Evolutionary conservation across 2,113 vertebrate species (phyloP).

Genomic region (Opisthocomus hoazin): DNA sequence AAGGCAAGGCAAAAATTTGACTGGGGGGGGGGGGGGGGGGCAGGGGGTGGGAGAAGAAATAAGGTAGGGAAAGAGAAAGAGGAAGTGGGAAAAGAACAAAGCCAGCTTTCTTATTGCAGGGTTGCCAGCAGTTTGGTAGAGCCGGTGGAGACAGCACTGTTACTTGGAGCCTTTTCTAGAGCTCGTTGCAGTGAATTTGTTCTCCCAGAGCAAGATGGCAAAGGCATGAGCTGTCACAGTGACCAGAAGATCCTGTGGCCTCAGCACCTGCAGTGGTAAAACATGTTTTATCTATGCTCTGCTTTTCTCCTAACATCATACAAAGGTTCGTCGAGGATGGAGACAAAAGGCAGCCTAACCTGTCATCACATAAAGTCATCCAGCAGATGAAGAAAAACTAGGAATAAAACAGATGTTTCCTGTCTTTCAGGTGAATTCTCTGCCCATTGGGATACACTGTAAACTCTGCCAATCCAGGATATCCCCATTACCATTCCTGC

Average conservation of each 20-base stretch:
- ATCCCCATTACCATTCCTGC: not conserved
- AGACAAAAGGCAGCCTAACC: not conserved
- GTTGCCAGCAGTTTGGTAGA: not conserved
- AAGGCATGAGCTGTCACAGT: not conserved
- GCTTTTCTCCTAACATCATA: not conserved
- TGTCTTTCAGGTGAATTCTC: not conserved
- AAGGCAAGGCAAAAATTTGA: not conserved
- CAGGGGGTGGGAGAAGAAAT: not conserved
- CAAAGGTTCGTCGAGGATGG: not conserved
- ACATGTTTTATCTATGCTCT: not conserved
- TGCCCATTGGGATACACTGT: not conserved
- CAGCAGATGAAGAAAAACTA: not conserved
- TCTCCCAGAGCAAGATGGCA: not conserved
- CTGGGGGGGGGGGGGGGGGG: too few relatives aligned
- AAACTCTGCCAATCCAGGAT: not conserved
- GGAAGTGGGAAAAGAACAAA: not conserved
- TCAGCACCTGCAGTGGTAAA: not conserved
- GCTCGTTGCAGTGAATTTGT: not conserved
- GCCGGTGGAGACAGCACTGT: not conserved
- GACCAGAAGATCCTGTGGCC: not conserved
- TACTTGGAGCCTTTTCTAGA: not conserved
- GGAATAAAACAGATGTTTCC: not conserved
- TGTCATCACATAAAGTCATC: not conserved
- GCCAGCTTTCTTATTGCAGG: not conserved
- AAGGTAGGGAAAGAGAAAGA: not conserved